Evolutionary conservation across 1,140 invertebrate species (phyloP), one percentile per base, ranked within the genome.

Genomic region (Anastrepha ludens): DNA sequence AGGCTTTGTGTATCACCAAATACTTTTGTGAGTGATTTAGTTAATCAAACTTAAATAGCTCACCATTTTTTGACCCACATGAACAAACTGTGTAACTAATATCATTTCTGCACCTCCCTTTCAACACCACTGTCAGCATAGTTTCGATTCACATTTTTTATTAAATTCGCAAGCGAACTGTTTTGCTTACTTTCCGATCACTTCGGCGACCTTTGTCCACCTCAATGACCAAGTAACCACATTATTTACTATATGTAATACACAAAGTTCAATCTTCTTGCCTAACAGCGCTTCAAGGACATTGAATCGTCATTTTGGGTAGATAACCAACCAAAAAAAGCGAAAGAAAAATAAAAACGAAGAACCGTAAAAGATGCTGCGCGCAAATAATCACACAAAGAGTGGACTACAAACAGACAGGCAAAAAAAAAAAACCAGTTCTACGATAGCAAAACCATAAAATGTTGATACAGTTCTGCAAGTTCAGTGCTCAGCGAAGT

Each of bases 191-290:
- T 55, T 55, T 11, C 6, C 6, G 11, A 11, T 55, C 50, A 11
- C 50, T 55, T 55, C 11, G 50, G 50, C 11, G 50, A 55, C 50
- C 50, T 55, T 17, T 62, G n/a, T 17, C 4, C 60, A 62, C 15
- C 8, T 5, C 4, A 13, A 0, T 2, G 9, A 17, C 60, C 60
- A 17, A 9, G 15, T 62, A 62, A 13, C 60, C n/a, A 62, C 60
- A n/a, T 62, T 62, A 62, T 62, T 62, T 62, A 29, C 29, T 29
- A 67, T 70, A 39, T 70, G 67, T 20, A 47, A 15, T 39, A 11
- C 41, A 70, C 15, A 70, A 70, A 70, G 41, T 44, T 70, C 67
- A 70, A 70, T 70, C 15, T 20, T 44, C 41, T 70, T 70, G 41
- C 44, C 44, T 70, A 70, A 44, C 15, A 39, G 15, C 41, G 67